Evolutionary conservation across 2,113 vertebrate genomes (phyloP), one percentile per base, ranked within the genome.

Genomic region (Zosterops japonicus): DNA sequence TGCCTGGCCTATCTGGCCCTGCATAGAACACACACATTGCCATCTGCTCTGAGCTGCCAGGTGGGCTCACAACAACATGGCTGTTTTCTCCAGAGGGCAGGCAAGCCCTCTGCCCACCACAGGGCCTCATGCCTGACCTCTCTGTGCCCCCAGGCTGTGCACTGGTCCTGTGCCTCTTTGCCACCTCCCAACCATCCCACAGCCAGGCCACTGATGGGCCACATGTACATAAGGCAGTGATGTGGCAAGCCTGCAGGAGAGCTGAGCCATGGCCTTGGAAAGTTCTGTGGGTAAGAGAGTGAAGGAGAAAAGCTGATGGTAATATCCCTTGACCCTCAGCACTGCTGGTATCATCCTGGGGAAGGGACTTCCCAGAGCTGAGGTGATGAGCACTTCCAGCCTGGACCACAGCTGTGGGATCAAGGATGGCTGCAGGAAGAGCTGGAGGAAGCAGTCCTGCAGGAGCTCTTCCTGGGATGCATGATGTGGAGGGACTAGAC

Each of bases 31-130:
- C 31, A 79, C 80, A 53, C 8, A 44, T 6, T 12, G 60, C 36
- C 22, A 27, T 23, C 57, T 1, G 0, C 39, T 68, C 53, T 29
- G 35, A 1, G 3, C 39, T 68, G 53, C 35, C 65, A 4, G 6
- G 14, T 2, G 1, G 35, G 14, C 39, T 71, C 3, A 3, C 44
- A 35, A 22, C 4, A 3, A 8, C 0, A 1, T 20, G 44, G 7
- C 31, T 33, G 14, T 28, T 49, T 50, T 57, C 33, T 18, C 28
- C 2, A 5, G 21, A 52, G 41, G 19, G 35, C 14, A 60, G 33
- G 25, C 0, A 5, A 89, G 64, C 7, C 6, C 18, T 4, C 1
- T 39, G 56, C 16, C 27, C 14, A 47, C 23, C 71, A 47, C n/a
- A 36, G 10, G 35, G 36, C 65, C 5, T 5, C 24, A 6, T 19